phyloP scores from a whole-genome alignment of 2,888 invertebrate genomes.

The Drosophila neotestacea region DNA sequence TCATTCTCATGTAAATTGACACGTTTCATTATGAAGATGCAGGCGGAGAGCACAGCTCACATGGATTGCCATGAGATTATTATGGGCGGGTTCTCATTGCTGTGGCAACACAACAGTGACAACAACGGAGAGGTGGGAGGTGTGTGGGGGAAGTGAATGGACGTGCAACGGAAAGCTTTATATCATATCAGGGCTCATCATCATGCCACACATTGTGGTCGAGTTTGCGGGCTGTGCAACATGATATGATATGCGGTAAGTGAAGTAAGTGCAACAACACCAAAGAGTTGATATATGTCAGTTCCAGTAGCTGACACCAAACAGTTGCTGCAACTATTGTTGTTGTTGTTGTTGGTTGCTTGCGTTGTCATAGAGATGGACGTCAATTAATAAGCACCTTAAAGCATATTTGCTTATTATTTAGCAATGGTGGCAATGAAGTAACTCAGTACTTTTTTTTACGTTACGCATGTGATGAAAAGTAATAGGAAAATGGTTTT shows the following conservation, averaged over 20 bases:
- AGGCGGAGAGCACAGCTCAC: constrained; percentile 16
- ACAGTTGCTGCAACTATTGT: constrained; percentile 1
- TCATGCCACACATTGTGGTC: constrained; percentile 72
- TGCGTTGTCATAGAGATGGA: constrained; percentile 3
- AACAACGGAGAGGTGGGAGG: constrained; percentile 7
- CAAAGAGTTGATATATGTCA: constrained; percentile 2
- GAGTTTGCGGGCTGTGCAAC: constrained; percentile 56
- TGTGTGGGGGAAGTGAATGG: neutral
- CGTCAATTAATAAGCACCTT: constrained; percentile 19
- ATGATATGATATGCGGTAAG: constrained; percentile 59
- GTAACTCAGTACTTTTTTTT: neutral
- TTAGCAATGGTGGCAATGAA: neutral
- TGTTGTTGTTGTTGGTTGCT: neutral
- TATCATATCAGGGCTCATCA: constrained; percentile 43
- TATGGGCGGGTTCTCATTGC: constrained; percentile 27
- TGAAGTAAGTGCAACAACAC: constrained; percentile 20
- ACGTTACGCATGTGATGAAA: no score
- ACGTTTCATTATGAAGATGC: constrained; percentile 76
- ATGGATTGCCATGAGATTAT: constrained; percentile 17
- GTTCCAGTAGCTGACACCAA: constrained; percentile 12
- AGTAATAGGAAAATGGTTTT: no score
- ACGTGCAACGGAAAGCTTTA: constrained; percentile 30
- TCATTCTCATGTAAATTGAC: constrained; percentile 76
- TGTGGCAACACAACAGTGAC: constrained; percentile 17
- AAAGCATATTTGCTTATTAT: neutral